Base-by-base conservation (phyloP, 2,797 vertebrate genomes). In the Alouatta caraya region DNA sequence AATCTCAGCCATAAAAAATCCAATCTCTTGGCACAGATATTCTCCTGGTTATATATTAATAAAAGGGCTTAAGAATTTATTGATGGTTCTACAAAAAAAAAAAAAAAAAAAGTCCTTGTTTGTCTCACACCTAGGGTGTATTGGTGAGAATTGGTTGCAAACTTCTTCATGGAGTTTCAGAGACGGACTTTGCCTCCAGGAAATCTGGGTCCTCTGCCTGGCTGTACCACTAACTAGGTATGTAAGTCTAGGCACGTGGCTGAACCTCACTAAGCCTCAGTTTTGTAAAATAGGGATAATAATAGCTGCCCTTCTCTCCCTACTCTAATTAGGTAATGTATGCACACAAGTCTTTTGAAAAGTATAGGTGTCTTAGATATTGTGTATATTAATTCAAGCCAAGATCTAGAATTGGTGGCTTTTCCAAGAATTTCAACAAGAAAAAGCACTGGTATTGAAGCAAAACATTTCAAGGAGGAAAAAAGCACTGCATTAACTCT, bases 1-100 rank as follows among this genome's bases (percentile, higher is more conserved):
- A 91, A 61, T 75, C 59, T 88, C 70, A 88, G 30, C 76, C 52
- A 85, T 75, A 88, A 95, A 92, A 90, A 67, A n/a, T 33, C 80
- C 59, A 83, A 8, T 21, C 48, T 44, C 28, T 72, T 61, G 42
- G 87, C 70, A 88, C 39, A 37, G 28, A 10, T 30, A 11, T 50
- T 80, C 17, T 75, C 50, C 78, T 48, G 14, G 80, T 92, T 94
- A 88, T 19, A 61, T 28, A 73, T 72, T 87, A 96, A 94, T 55
- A 7, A 70, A 94, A 88, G 42, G 3, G 30, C 24, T 91, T 72
- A 5, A 2, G 50, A 37, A 90, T 93, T 94, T 93, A 80, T 72
- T 24, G 39, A 46, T 70, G 61, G 76, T 50, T 91, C 57, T 76
- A 26, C 8, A n/a, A n/a, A 64, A 33, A 19, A 67, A 64, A 59